Evolutionary conservation across 35 echinoderm and acorn worm species (phyloP), one percentile per base, ranked within the genome.

Genomic region (Acanthaster planci): DNA sequence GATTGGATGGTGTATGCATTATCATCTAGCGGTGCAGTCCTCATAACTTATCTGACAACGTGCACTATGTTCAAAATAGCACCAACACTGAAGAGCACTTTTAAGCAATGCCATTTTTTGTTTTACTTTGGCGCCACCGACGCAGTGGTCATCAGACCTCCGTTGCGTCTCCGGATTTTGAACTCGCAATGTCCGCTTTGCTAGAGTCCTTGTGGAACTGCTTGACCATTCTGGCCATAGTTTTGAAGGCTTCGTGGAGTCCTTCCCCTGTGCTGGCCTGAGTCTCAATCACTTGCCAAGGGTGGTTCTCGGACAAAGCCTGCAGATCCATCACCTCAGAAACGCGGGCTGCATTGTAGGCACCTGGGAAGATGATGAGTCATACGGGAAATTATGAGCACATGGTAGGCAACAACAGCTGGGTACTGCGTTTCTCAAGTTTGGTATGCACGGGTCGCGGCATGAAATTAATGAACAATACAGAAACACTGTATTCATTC

Each of bases 201-300:
- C 47, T n/a, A 23, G 60, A 83, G 56, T 94, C 92, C 77, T 94
- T 94, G 37, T 94, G 92, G 75, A 94, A 94, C 42, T 91, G 72
- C 83, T 97, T 97, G 21, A 97, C 90, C 93, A 97, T 97, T 44
- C 86, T 88, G 32, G 93, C 93, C 18, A 97, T 85, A n/a, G 82
- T 68, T 51, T 97, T 92, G 42, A 97, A 91, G 77, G 89, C 77
- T 60, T 97, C 93, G 26, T 91, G 84, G 18, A 97, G 93, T 52
- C 93, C 93, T 7, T 92, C 89, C 21, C 93, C 93, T 36, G 90
- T 91, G 86, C 88, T 91, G 76, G 85, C 93, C 77, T 89, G 89
- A 50, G 93, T 92, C 16, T 86, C 85, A 68, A 92, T 90, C 12
- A 97, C 90, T 59, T 85, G 77, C 89, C 89, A 97, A 21, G 93